These are phyloP conservation scores for Bombycilla garrulus DNA, from an alignment of 2,113 vertebrate species.

Conservation along the genomic window DNA sequence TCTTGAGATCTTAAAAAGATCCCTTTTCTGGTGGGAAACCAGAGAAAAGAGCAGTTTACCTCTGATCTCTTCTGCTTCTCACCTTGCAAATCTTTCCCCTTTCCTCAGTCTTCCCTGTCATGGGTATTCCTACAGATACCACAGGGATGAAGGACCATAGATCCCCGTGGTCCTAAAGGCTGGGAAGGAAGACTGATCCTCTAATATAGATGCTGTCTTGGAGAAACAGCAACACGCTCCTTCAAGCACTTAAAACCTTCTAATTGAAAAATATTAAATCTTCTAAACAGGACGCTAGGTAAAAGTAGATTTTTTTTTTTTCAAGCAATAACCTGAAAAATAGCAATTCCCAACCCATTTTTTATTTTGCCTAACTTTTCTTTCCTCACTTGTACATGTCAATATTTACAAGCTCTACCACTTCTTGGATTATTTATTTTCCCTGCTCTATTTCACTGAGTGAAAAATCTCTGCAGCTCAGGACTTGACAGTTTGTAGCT, in stretches of 20 bases:
- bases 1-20: not conserved
- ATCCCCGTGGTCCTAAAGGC: not conserved
- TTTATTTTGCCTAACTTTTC: slow-evolving; percentile 46
- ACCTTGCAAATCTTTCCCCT: not conserved
- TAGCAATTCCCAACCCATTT: not conserved
- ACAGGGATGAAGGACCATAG: not conserved
- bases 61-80: not conserved
- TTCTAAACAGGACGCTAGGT: not conserved
- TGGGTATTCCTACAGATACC: not conserved
- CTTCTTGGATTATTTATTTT: slow-evolving; percentile 74
- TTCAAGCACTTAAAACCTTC: not conserved
- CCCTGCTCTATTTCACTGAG: slow-evolving; percentile 68
- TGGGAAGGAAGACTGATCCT: not conserved
- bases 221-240: not conserved
- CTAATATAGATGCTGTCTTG: not conserved
- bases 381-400: slow-evolving; percentile 38
- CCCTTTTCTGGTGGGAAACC: not conserved
- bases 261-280: not conserved
- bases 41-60: not conserved
- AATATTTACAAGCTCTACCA: slow-evolving; percentile 71
- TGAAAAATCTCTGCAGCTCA: slow-evolving; percentile 66
- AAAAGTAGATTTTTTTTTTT: not conserved
- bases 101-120: not conserved
- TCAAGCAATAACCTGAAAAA: not conserved
- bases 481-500: slow-evolving; percentile 72